Percentiles rank a stretch among this genome's conserved stretches.
These are phyloP conservation scores for Emys orbicularis DNA, from an alignment of 2,797 vertebrate species.

Conservation along the genomic window DNA sequence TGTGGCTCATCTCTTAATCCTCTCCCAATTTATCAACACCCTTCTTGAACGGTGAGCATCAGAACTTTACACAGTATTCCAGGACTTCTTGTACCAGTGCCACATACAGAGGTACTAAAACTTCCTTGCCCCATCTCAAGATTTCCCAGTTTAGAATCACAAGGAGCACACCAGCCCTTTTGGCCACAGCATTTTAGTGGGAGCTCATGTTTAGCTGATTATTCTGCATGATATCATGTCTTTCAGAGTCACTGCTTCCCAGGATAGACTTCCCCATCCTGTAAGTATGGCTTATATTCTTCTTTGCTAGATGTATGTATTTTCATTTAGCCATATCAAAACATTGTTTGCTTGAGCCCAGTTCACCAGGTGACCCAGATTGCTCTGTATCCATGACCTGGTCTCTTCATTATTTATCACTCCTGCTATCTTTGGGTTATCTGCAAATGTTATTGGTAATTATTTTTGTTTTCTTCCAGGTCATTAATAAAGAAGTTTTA, in stretches of 20 bases:
- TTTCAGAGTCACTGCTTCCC: background rate
- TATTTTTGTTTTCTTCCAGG: background rate
- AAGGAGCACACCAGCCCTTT: background rate
- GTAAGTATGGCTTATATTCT: background rate
- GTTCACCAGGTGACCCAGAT: background rate
- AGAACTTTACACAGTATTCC: background rate
- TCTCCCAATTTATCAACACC: background rate
- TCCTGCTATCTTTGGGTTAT: background rate
- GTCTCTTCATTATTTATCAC: background rate
- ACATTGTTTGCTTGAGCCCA: background rate
- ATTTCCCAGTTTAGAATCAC: background rate
- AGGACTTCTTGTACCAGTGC: background rate
- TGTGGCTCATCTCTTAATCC: background rate
- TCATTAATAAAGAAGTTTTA: background rate
- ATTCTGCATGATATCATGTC: background rate
- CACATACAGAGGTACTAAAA: background rate
- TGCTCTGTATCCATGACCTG: background rate
- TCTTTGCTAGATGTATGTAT: background rate
- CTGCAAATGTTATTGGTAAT: background rate
- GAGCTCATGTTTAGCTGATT: background rate
- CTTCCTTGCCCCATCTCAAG: background rate
- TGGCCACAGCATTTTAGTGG: background rate
- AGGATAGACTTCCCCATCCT: background rate
- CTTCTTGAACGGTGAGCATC: background rate
- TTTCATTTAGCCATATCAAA: background rate